Conservation (phyloP, 2,113 vertebrate genomes). For the Epinephelus lanceolatus region DNA sequence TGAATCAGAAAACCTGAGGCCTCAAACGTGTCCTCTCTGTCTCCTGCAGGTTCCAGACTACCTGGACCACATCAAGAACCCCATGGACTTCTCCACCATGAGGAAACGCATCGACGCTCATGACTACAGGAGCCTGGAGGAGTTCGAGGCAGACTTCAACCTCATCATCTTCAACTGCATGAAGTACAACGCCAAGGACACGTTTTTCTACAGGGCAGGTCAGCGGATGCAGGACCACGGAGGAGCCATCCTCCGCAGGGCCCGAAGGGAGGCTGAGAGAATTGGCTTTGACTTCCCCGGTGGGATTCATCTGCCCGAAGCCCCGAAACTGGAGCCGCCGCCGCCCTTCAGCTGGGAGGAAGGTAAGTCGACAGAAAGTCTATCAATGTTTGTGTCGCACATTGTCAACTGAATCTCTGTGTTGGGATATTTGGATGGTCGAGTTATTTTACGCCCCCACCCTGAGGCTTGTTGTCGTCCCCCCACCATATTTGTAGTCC, state of each 20-base stretch:
- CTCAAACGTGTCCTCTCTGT: not conserved
- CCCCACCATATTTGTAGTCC: too few species aligned
- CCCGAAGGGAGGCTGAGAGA: conserved; percentile 89
- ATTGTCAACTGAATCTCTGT: too few species aligned
- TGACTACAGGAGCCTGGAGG: conserved; percentile 89
- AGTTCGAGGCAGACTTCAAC: conserved; percentile 95
- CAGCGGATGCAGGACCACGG: conserved; percentile 95
- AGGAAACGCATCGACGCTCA: conserved; percentile 91
- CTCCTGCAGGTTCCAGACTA: conserved; percentile 93
- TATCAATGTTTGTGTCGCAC: too few species aligned
- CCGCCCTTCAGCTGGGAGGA: conserved; percentile 94
- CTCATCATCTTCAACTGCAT: conserved; percentile 96
- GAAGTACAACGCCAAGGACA: conserved; percentile 98
- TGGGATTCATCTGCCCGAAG: conserved; percentile 90
- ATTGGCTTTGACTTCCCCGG: conserved; percentile 93
- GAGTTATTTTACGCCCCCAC: too few species aligned
- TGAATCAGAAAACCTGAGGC: not conserved
- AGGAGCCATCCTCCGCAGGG: conserved; percentile 92
- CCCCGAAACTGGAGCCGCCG: conserved; percentile 86
- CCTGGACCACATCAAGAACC: conserved; percentile 93
- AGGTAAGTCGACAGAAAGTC: conserved; percentile 82
- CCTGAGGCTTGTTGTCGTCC: too few species aligned
- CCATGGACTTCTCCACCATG: conserved; percentile 99
- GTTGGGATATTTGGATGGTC: not conserved
- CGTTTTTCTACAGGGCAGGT: conserved; percentile 94